A percentile compares a stretch with the other conserved stretches of the same genome.
These are phyloP conservation scores for Achroia grisella DNA, from an alignment of 1,140 invertebrate genomes.

Conservation along the genomic window DNA sequence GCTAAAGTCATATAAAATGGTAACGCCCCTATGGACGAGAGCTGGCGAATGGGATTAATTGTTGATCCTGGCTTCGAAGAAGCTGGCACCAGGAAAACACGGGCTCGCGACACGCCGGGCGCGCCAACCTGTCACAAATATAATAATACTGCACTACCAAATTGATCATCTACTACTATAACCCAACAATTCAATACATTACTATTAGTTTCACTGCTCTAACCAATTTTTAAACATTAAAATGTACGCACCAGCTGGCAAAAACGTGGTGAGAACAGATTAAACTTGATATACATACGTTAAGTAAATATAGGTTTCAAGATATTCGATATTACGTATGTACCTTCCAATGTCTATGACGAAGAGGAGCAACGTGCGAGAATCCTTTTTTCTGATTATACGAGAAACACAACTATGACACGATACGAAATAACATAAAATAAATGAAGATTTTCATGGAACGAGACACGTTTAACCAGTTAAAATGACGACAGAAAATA, in stretches of 20 bases:
- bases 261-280: conserved; percentile 64
- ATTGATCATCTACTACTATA: conserved; percentile 3
- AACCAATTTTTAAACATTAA: conserved; percentile 44
- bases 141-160: conserved; percentile 39
- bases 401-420: conserved; percentile 27
- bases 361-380: conserved; percentile 33
- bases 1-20: conserved; percentile 90
- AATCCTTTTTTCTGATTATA: conserved; percentile 25
- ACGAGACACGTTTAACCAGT: conserved; percentile 54
- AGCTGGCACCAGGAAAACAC: conserved; percentile 56
- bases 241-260: conserved; percentile 67
- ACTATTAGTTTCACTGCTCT: conserved; percentile 23
- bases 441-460: conserved; percentile 52
- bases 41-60: conserved; percentile 69
- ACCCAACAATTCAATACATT: conserved; percentile 2
- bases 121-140: conserved; percentile 56
- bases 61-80: conserved; percentile 56
- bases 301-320: conserved; percentile 58
- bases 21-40: conserved; percentile 86
- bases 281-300: conserved; percentile 40
- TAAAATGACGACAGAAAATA: conserved; percentile 72
- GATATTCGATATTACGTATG: conserved; percentile 60
- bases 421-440: conserved; percentile 54
- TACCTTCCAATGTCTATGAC: conserved; percentile 63
- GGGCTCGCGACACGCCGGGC: conserved; percentile 41